phyloP scores from a whole-genome alignment of 2,797 vertebrate species.

The Microctenopoma lineatum region DNA sequence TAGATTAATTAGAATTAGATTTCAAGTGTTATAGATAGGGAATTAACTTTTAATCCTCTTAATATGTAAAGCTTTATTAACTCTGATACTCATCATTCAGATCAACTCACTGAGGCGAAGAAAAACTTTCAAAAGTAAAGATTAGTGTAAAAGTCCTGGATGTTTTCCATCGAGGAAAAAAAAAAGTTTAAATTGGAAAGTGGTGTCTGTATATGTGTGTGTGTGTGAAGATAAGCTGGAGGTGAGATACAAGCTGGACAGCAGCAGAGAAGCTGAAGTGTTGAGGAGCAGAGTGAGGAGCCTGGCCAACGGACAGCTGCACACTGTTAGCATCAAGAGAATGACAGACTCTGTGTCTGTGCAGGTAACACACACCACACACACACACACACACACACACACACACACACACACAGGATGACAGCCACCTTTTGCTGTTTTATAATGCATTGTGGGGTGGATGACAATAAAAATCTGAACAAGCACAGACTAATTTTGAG shows the following conservation, averaged over 20 bases:
- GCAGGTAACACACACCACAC: conserved; percentile 30
- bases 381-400: neutral
- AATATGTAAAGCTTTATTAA: conserved; percentile 55
- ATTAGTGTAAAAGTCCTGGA: conserved; percentile 3
- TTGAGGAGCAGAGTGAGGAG: conserved; percentile 83
- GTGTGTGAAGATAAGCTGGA: conserved; percentile 87
- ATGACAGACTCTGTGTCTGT: conserved; percentile 78
- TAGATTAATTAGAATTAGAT: conserved; percentile 57
- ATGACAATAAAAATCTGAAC: too few species aligned
- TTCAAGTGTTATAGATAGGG: conserved; percentile 58
- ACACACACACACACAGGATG: neutral
- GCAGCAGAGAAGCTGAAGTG: conserved; percentile 85
- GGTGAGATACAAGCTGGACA: conserved; percentile 89
- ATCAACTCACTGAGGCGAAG: conserved; percentile 10
- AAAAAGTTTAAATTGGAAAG: conserved; percentile 21
- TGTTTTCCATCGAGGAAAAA: conserved; percentile 8
- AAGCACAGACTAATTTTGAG: too few species aligned
- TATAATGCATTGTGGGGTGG: too few species aligned
- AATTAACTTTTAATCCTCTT: conserved; percentile 67
- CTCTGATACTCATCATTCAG: conserved; percentile 22
- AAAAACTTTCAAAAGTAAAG: neutral
- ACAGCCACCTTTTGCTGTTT: neutral
- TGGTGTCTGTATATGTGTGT: conserved; percentile 12
- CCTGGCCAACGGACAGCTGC: conserved; percentile 89
- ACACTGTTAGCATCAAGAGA: conserved; percentile 85